Evolutionary conservation across 2,888 invertebrate genomes (phyloP).

Genomic region (Conops quadrifasciatus): DNA sequence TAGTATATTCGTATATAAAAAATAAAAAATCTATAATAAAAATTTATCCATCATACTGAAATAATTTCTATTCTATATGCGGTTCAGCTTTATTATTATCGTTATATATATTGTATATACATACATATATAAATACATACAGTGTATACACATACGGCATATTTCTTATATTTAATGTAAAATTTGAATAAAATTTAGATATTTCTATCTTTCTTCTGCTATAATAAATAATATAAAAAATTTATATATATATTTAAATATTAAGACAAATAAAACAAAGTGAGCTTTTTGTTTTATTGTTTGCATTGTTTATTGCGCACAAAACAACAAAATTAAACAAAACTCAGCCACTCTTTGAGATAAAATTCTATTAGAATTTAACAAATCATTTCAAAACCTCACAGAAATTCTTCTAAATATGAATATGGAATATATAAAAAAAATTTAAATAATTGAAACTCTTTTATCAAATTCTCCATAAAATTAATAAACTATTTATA

Average conservation of each 20-base stretch:
- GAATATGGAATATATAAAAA: constrained; percentile 9
- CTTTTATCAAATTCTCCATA: neutral
- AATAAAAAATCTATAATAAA: constrained; percentile 6
- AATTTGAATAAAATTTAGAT: constrained; percentile 13
- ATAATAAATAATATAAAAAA: no score
- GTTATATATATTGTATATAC: neutral
- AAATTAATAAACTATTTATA: neutral
- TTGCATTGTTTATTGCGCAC: neutral
- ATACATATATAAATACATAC: constrained; percentile 8
- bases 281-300: constrained; percentile 5
- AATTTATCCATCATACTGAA: constrained; percentile 55
- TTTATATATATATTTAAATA: neutral
- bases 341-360: neutral
- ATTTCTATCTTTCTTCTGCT: no score
- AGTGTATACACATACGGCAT: constrained; percentile 12
- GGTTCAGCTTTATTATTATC: constrained; percentile 65
- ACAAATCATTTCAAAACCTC: constrained; percentile 50
- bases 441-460: constrained; percentile 13
- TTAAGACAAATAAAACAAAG: neutral
- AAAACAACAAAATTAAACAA: neutral
- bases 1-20: constrained; percentile 3
- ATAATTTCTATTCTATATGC: constrained; percentile 67
- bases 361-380: neutral
- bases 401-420: constrained; percentile 59
- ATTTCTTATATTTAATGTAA: constrained; percentile 13